A percentile compares a stretch with the other conserved stretches of the same genome.
Conservation (phyloP, 2,888 invertebrate genomes). For the Caenorhabditis parvicauda region DNA sequence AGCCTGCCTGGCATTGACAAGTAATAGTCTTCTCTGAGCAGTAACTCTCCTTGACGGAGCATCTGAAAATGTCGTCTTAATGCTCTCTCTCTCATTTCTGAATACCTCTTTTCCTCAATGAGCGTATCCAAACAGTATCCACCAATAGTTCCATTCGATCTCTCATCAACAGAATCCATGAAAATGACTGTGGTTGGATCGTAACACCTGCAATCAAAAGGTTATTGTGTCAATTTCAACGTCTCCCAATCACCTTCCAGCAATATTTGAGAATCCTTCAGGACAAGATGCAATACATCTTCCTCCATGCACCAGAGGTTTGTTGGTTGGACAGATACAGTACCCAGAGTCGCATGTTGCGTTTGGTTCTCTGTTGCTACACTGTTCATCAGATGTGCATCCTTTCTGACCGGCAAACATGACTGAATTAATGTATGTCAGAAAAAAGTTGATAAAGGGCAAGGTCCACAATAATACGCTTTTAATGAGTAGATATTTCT, state of each 20-base stretch:
- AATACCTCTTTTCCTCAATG: slow-evolving; percentile 52
- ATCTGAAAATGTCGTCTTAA: slow-evolving; percentile 21
- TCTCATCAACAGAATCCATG: slow-evolving; percentile 62
- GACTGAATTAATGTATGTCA: slow-evolving; percentile 25
- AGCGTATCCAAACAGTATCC: slow-evolving; percentile 60
- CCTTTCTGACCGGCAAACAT: slow-evolving; percentile 61
- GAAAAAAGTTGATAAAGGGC: not conserved
- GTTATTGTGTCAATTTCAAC: not conserved
- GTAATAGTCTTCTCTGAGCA: slow-evolving; percentile 59
- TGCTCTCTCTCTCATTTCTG: not conserved
- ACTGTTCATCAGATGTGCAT: slow-evolving; percentile 57
- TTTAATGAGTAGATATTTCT: not conserved
- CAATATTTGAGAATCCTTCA: slow-evolving; percentile 60
- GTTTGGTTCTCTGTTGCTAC: slow-evolving; percentile 47
- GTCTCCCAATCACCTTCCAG: slow-evolving; percentile 36
- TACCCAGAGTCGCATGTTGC: slow-evolving; percentile 56
- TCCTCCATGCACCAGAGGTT: slow-evolving; percentile 54
- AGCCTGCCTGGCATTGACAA: slow-evolving; percentile 58
- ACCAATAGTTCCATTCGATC: slow-evolving; percentile 60
- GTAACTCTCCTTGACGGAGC: slow-evolving; percentile 54
- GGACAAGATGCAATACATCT: slow-evolving; percentile 56
- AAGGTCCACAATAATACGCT: too few species aligned
- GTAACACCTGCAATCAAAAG: slow-evolving; percentile 44
- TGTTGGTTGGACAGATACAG: slow-evolving; percentile 52
- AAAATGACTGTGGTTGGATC: slow-evolving; percentile 62